A percentile compares a stretch with the other conserved stretches of the same genome.
These are phyloP conservation scores for Orthonevra nobilis DNA, from an alignment of 2,888 invertebrate species.

Conservation along the genomic window DNA sequence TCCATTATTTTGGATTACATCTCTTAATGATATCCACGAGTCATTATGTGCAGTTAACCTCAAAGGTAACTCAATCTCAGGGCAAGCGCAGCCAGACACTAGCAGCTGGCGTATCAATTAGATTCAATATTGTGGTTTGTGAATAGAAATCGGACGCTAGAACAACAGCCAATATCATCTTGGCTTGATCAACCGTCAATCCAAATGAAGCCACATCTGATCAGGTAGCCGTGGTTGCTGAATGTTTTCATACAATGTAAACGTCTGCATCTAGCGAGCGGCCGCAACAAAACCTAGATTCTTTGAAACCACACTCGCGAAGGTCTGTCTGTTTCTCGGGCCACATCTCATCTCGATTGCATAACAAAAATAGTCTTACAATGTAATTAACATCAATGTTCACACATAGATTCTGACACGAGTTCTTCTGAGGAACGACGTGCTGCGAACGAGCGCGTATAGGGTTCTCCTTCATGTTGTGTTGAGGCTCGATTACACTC, in stretches of 20 bases:
- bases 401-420: slow-evolving; percentile 41
- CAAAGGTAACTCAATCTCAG: slow-evolving; percentile 18
- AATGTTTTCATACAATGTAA: background rate
- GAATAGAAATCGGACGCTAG: background rate
- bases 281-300: slow-evolving; percentile 15
- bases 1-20: slow-evolving; percentile 23
- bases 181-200: background rate
- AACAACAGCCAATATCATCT: background rate
- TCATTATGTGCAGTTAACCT: background rate
- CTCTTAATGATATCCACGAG: slow-evolving; percentile 5
- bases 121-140: slow-evolving; percentile 26
- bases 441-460: slow-evolving; percentile 5
- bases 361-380: slow-evolving; percentile 39
- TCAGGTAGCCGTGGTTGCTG: background rate
- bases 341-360: slow-evolving; percentile 51
- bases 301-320: slow-evolving; percentile 6
- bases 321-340: slow-evolving; percentile 30
- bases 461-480: slow-evolving; percentile 12
- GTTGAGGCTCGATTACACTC: slow-evolving; percentile 7
- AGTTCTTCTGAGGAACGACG: slow-evolving; percentile 25
- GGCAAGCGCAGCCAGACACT: background rate
- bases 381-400: slow-evolving; percentile 53
- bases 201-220: background rate
- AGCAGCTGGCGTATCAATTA: slow-evolving; percentile 11
- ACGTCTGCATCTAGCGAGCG: background rate